A percentile compares a stretch with the other conserved stretches of the same genome.
These are phyloP conservation scores for Catharus ustulatus DNA, from an alignment of 2,797 vertebrate species.

Conservation along the genomic window DNA sequence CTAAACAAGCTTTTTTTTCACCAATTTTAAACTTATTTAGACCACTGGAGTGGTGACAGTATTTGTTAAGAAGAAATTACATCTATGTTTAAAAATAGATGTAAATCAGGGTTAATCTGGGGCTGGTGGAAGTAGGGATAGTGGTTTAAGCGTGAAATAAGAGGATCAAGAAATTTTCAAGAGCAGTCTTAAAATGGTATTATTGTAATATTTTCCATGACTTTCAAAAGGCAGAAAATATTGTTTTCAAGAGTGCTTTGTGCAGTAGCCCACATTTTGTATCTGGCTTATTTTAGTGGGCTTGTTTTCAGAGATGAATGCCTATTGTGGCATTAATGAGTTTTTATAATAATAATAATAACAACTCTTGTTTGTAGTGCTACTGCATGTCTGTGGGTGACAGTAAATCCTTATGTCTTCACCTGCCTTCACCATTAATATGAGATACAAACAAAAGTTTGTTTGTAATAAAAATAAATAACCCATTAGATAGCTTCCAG, in stretches of 20 bases:
- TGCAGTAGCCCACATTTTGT: neutral
- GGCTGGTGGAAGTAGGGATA: neutral
- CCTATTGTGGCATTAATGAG: neutral
- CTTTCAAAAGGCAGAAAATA: neutral
- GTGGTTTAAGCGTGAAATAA: neutral
- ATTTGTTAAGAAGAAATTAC: neutral
- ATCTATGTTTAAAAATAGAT: neutral
- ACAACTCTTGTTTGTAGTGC: neutral
- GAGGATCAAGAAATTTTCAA: neutral
- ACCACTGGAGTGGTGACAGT: neutral
- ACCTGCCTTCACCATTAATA: slow-evolving; percentile 52
- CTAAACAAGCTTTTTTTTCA: neutral
- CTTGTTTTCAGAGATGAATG: neutral
- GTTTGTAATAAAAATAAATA: slow-evolving; percentile 62
- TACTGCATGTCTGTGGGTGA: neutral
- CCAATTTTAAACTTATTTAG: neutral
- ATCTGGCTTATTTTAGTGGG: neutral
- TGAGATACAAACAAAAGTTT: slow-evolving; percentile 57
- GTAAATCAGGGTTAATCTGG: neutral
- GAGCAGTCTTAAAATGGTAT: neutral
- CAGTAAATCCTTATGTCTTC: slow-evolving; percentile 53
- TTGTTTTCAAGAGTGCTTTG: neutral
- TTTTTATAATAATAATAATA: neutral
- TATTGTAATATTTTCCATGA: neutral
- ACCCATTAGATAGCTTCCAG: slow-evolving; percentile 58